Base-by-base conservation (phyloP, 2,797 vertebrate species). In the Clangula hyemalis region DNA sequence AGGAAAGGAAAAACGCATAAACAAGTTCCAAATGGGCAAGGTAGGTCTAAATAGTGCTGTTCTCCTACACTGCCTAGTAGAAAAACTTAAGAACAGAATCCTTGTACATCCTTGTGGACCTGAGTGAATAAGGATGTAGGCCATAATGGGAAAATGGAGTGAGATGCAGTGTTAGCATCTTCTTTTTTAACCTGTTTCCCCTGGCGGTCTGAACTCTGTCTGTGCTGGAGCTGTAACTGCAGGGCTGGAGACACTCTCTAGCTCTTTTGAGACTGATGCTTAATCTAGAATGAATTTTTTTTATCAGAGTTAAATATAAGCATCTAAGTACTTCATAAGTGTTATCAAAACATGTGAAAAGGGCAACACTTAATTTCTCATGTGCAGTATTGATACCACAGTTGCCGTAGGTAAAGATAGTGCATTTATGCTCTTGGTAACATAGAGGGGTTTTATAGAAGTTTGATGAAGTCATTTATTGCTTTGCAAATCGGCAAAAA, bases 1-100 rank as follows among this genome's bases (percentile, higher is more conserved):
- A 98, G 99, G 97, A 99, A 99, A 98, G 99, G 99, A 97, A 99
- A 99, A 97, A 97, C 97, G 32, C 98, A 98, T 69, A 99, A 99
- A 96, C 98, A 98, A 5, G 97, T 98, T 95, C 98, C 98, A 97
- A 99, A 99, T 14, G 99, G 99, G 91, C 98, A 99, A 66, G 98
- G 99, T 99, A 98, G 90, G 97, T 97, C 36, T 65, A 61, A 80
- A 32, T 45, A 25, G 41, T 61, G 8, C 47, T 80, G 20, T 39
- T 85, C 25, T 91, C 30, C 17, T 43, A 22, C 16, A 15, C 8
- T 22, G 24, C 3, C 10, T 66, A 5, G 24, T 54, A 28, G 72
- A 88, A 71, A 53, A 25, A 38, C 66, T 11, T 27, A 11, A 20
- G 12, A 76, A 13, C 15, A 91, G 27, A 51, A 3, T 83, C 27